phyloP scores from a whole-genome alignment of 2,113 vertebrate genomes.

The Bambusicola thoracicus region DNA sequence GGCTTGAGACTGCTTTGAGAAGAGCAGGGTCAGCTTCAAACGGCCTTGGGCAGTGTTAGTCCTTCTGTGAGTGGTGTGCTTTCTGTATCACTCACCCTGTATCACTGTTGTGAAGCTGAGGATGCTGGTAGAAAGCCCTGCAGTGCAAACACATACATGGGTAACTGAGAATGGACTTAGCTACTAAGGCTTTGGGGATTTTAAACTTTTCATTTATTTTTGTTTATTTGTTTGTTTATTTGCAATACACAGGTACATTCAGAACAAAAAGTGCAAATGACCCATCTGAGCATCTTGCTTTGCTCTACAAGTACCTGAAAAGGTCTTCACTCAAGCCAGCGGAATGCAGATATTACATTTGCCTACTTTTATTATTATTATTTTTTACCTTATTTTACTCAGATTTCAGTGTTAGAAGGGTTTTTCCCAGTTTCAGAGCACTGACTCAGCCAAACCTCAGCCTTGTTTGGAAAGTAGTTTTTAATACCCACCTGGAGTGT shows the following conservation, averaged over 20 bases:
- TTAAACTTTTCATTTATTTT: background rate
- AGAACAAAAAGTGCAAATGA: background rate
- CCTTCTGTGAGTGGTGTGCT: background rate
- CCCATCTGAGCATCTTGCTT: background rate
- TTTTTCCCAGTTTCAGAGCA: background rate
- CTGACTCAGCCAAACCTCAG: background rate
- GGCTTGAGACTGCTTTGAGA: background rate
- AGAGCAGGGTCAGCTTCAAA: background rate
- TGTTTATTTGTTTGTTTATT: background rate
- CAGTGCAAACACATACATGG: background rate
- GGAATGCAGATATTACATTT: fast-evolving
- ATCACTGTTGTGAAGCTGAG: background rate
- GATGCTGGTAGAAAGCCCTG: background rate
- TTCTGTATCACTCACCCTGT: background rate
- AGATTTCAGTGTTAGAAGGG: background rate
- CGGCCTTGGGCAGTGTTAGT: background rate
- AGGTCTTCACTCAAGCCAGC: background rate
- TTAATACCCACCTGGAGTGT: slow-evolving; percentile 71
- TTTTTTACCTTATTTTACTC: background rate
- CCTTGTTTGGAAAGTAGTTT: slow-evolving; percentile 71
- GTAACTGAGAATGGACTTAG: background rate
- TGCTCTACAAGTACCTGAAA: background rate
- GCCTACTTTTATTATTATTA: background rate
- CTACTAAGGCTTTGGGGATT: background rate
- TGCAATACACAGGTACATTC: background rate